Base-by-base conservation (phyloP, 2,888 invertebrate genomes). In the Keiferia lycopersicella region DNA sequence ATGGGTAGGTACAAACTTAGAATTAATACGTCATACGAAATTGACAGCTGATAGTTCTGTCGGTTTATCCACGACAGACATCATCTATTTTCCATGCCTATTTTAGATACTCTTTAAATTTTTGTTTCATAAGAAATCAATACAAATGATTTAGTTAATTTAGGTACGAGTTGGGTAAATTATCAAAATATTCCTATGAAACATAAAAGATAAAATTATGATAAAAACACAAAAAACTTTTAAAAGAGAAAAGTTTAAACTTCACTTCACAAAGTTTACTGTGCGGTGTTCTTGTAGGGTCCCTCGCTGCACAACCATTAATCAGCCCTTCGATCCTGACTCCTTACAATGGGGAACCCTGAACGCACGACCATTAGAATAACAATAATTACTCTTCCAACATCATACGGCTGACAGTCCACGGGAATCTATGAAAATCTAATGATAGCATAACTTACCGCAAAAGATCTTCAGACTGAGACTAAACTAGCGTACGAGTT, bases 261-360 rank as follows among this genome's bases (percentile, higher is more conserved):
- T 39, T 6, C 6, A 0, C n/a, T 6, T 26, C n/a, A n/a, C n/a
- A n/a, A n/a, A n/a, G 8, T 56, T 34, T 34, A 56, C 16, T 56
- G 34, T 26, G 70, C 75, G 82, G 67, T 65, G 74, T 61, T 68
- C 84, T 74, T 77, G 71, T 77, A 72, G 75, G 78, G 84, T 86
- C 90, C 90, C 88, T 86, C 82, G 74, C 82, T 86, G 83, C 82
- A 86, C 84, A 82, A 84, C 84, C 91, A 91, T 91, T 90, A 90
- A 91, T 91, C 91, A 91, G 83, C 75, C 71, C 83, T 88, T 91
- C 90, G 91, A 91, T 88, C 84, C 86, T 84, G 87, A 86, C 88
- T 87, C 82, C 83, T 86, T 84, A 90, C 91, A 91, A 91, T 88
- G 78, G 91, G 87, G 87, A 84, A 88, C 87, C 88, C 84, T 87